Evolutionary conservation across 2,797 vertebrate genomes (phyloP).

Genomic region (Spinibarbus caldwelli): DNA sequence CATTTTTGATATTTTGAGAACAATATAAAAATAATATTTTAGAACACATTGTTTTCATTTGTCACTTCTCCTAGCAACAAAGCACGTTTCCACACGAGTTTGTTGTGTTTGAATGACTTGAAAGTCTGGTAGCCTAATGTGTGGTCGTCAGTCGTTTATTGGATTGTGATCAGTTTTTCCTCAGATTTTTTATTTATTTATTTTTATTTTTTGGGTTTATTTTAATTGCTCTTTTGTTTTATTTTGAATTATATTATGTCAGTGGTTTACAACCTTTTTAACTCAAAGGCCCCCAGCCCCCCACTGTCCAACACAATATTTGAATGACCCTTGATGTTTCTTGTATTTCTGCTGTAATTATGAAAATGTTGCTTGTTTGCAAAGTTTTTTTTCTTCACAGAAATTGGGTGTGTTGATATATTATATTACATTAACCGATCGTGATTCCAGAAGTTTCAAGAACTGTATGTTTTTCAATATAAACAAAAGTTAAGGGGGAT

Average conservation of each 20-base stretch:
- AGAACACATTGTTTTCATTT: too few relatives aligned
- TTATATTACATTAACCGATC: not conserved
- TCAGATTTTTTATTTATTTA: not conserved
- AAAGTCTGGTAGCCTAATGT: not conserved
- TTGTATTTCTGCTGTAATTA: not conserved
- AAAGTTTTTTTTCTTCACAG: not conserved
- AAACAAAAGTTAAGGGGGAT: not conserved
- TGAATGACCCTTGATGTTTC: not conserved
- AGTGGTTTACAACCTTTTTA: not conserved
- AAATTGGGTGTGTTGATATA: not conserved
- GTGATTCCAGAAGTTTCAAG: not conserved
- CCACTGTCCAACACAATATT: not conserved
- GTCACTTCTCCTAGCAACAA: too few relatives aligned
- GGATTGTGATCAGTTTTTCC: not conserved
- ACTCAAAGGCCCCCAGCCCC: not conserved
- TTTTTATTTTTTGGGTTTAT: too few relatives aligned
- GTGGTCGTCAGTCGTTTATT: not conserved
- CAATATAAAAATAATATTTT: too few relatives aligned
- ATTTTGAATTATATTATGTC: not conserved
- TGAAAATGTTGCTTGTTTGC: not conserved
- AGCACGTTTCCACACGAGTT: not conserved
- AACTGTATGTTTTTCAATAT: not conserved
- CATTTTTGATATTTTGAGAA: not conserved
- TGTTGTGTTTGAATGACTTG: not conserved
- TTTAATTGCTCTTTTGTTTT: not conserved